Evolutionary conservation across 2,888 invertebrate species (phyloP), one percentile per base, ranked within the genome.

Genomic region (Philonicus albiceps): DNA sequence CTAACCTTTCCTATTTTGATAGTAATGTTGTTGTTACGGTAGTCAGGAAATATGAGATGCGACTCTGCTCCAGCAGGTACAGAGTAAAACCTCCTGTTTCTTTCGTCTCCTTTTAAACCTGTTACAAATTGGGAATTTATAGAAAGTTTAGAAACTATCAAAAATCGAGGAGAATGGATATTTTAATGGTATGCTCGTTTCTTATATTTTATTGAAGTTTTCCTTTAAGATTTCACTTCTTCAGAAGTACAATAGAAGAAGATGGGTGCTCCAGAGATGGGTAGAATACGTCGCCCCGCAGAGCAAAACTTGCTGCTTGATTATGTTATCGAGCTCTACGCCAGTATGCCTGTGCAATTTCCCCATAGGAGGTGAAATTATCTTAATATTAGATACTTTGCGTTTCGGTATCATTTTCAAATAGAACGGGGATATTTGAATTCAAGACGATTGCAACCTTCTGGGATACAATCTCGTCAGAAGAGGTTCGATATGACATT

Each of bases 81-180:
- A 40, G 8, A 27, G 64, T 22, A 64, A 22, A 22, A 6, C 7
- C 27, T 16, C 6, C 27, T 7, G 5, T 22, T 8, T 27, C 27
- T 34, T n/a, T 30, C 76, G 1, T 74, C 13, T 22, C 37, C 78
- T 19, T 16, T 73, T 37, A 27, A n/a, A 74, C 74, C 30, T 84
- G 64, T 55, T 75, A 86, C 86, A 86, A 86, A 86, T 86, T 86
- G 83, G 37, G 30, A 86, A 86, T 86, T 84, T 86, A 86, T 84
- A 75, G 84, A 84, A 86, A 86, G 76, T 84, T 86, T 83, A 75
- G 84, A 86, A 84, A 72, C 86, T 76, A 84, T 84, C 84, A 84
- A 84, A 84, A 73, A 84, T 84, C 73, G 40, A 72, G 27, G 43
- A n/a, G 27, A 31, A 4, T 55, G 81, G 31, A 55, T 19, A 19